Conservation (phyloP, 2,888 invertebrate genomes). For the Danaus chrysippus region DNA sequence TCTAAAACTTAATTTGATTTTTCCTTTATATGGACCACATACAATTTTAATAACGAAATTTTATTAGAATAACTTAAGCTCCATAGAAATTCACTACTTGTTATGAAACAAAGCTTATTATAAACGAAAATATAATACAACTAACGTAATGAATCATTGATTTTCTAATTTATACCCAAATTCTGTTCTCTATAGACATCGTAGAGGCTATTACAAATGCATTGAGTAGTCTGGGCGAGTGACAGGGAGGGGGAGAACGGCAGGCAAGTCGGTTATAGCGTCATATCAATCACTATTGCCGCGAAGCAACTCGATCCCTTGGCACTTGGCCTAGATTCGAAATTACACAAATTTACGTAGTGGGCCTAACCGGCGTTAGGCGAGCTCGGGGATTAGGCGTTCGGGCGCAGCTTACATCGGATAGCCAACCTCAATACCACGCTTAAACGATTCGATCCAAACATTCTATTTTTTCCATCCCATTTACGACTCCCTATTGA, state of each 20-base stretch:
- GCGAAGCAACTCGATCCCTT: conserved; percentile 68
- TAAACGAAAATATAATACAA: not conserved
- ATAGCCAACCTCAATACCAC: conserved; percentile 61
- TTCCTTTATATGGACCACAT: too few species aligned
- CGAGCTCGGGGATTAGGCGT: conserved; percentile 65
- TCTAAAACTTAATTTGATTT: not conserved
- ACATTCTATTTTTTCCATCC: conserved; percentile 46
- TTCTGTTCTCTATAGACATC: conserved; percentile 17
- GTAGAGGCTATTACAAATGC: conserved; percentile 51
- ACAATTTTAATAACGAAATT: too few species aligned
- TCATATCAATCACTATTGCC: conserved; percentile 77
- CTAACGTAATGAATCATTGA: not conserved
- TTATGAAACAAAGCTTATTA: not conserved
- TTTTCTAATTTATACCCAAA: conserved; percentile 13
- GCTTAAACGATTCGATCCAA: conserved; percentile 58
- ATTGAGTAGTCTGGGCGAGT: conserved; percentile 50
- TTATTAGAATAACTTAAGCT: too few species aligned
- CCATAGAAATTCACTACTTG: too few species aligned
- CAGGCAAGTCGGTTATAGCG: conserved; percentile 55
- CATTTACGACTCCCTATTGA: conserved; percentile 40
- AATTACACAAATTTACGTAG: conserved; percentile 78
- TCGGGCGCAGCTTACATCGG: conserved; percentile 64
- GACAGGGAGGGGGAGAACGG: conserved; percentile 41
- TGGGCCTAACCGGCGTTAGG: conserved; percentile 68
- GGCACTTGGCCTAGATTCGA: conserved; percentile 77